Percentiles rank a stretch among this genome's conserved stretches.
Conservation (phyloP, 2,888 invertebrate species). For the Scaptomyza polygonia region DNA sequence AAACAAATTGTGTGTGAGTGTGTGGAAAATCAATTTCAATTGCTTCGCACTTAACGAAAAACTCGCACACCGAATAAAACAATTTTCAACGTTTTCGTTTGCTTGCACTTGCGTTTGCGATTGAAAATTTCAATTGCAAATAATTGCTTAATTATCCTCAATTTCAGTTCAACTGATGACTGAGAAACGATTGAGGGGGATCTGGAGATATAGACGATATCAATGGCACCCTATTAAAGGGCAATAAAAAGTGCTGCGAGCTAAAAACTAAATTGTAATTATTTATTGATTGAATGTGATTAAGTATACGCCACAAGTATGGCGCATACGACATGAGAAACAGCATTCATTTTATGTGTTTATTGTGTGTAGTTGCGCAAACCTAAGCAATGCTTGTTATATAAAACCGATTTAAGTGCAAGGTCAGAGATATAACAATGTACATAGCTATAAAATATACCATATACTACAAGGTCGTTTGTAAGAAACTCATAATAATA, state of each 20-base stretch:
- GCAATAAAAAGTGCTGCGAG: background rate
- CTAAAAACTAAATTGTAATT: background rate
- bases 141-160: constrained; percentile 70
- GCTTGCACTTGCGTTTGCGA: constrained; percentile 52
- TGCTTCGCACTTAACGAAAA: constrained; percentile 60
- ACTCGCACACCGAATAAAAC: constrained; percentile 4
- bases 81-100: constrained; percentile 20
- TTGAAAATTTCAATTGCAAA: constrained; percentile 72
- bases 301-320: constrained; percentile 18
- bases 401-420: constrained; percentile 1
- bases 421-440: constrained; percentile 14
- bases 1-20: constrained; percentile 10
- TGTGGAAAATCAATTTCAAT: constrained; percentile 71
- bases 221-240: background rate
- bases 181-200: background rate
- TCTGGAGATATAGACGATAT: constrained; percentile 2
- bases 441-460: background rate
- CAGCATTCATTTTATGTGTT: background rate
- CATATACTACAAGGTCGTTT: background rate
- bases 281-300: constrained; percentile 9
- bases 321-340: constrained; percentile 22
- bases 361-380: background rate
- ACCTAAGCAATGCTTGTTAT: background rate
- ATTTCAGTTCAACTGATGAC: constrained; percentile 50
- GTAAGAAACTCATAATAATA: too few relatives aligned